Evolutionary conservation across 1,140 invertebrate genomes (phyloP), one percentile per base, ranked within the genome.

Genomic region (Macrostomum lignano): DNA sequence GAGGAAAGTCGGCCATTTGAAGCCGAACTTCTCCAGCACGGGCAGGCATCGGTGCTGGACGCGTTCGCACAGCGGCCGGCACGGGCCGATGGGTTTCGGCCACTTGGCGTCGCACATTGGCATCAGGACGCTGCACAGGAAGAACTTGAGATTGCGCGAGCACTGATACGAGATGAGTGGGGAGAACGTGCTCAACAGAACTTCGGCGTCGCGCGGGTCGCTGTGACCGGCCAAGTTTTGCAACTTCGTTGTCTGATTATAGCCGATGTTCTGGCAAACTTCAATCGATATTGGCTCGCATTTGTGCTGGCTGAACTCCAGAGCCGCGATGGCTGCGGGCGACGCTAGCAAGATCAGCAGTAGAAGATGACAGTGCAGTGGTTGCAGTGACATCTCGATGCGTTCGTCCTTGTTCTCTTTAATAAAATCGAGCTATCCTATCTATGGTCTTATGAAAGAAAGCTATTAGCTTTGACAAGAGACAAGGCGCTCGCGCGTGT

Each of bases 141-240:
- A 93, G 38, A 86, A 71, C 46, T 78, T 72, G 14, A 86, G 58
- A 51, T 88, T 74, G 0, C 72, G 67, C 36, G 75, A 81, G 53
- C 84, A 93, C 40, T 78, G 74, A 56, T 79, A 86, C 48, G 81
- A 72, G 35, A 93, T 75, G 17, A 91, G 61, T 0, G 81, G 78
- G 7, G 69, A 71, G 60, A 82, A 91, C 10, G 52, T 76, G 48
- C 74, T 68, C 23, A 84, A 57, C 26, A 71, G 73, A 22, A 74
- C 67, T 45, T 77, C 70, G 5, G 75, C 76, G 49, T 81, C 76
- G 37, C 67, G 64, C 50, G 82, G 76, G 24, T 71, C 60, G 37
- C 74, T 71, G 50, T 79, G 72, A 4, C 73, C 70, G 11, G 75
- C 72, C 37, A 81, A 60, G 61, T 82, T 82, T 3, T 77, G 77